Conservation (phyloP, 1,140 invertebrate genomes). For the Laodelphax striatellus region DNA sequence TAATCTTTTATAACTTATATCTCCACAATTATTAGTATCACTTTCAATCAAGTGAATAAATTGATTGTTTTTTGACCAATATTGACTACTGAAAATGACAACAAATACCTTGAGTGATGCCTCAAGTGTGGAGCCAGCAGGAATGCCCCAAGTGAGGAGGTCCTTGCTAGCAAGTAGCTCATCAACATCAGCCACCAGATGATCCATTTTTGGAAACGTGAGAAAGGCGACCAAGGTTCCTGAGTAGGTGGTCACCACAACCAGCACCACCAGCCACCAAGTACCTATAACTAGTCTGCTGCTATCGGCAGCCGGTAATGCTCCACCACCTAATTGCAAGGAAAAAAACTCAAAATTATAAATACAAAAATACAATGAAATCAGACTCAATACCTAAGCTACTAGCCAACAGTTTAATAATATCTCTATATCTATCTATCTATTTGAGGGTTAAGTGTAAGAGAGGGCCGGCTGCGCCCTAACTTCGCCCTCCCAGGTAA, state of each 20-base stretch:
- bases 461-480: too few relatives aligned
- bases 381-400: not conserved
- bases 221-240: constrained; percentile 87
- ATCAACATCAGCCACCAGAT: constrained; percentile 56
- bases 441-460: too few relatives aligned
- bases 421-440: too few relatives aligned
- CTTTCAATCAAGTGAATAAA: too few relatives aligned
- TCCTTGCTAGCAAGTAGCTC: constrained; percentile 49
- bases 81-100: too few relatives aligned
- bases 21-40: too few relatives aligned
- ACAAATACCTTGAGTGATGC: constrained; percentile 42
- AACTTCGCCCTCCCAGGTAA: too few relatives aligned
- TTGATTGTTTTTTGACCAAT: too few relatives aligned
- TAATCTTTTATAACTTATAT: too few relatives aligned
- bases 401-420: not conserved
- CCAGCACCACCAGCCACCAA: constrained; percentile 88
- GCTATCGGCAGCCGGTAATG: constrained; percentile 70
- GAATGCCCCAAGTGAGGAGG: constrained; percentile 60
- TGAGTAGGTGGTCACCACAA: constrained; percentile 83
- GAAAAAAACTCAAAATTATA: constrained; percentile 9
- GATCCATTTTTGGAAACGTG: constrained; percentile 79
- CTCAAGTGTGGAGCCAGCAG: constrained; percentile 60
- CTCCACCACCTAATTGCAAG: constrained; percentile 57
- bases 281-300: constrained; percentile 77
- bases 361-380: not conserved